Conservation (phyloP, 2,888 invertebrate species). For the Tryphoninae sp. region DNA sequence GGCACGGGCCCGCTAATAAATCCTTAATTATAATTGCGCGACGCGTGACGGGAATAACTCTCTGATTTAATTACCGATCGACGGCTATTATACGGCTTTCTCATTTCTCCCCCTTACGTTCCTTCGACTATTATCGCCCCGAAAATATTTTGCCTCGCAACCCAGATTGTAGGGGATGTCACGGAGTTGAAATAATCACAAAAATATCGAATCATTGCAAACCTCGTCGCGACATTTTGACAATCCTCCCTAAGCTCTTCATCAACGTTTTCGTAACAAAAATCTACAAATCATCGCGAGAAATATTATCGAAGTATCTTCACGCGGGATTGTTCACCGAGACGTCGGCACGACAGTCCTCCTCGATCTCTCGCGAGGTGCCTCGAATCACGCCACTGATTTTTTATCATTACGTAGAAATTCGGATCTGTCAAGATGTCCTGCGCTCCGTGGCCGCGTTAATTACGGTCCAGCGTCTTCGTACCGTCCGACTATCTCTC, state of each 20-base stretch:
- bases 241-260: not conserved
- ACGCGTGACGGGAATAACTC: constrained; percentile 81
- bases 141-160: constrained; percentile 39
- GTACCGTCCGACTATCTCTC: constrained; percentile 58
- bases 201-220: too few relatives aligned
- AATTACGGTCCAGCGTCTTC: constrained; percentile 76
- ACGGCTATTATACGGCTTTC: constrained; percentile 70
- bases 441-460: constrained; percentile 75
- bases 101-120: not conserved
- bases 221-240: not conserved
- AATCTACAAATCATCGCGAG: constrained; percentile 5
- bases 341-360: constrained; percentile 6
- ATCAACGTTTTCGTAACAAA: too few relatives aligned
- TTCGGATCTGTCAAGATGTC: constrained; percentile 81
- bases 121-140: constrained; percentile 57
- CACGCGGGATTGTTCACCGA: constrained; percentile 48
- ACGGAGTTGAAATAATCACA: not conserved
- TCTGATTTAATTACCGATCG: constrained; percentile 80
- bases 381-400: constrained; percentile 64
- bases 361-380: constrained; percentile 15
- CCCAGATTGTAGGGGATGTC: not conserved
- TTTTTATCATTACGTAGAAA: constrained; percentile 79
- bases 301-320: constrained; percentile 34
- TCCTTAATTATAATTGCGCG: constrained; percentile 81
- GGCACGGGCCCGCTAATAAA: constrained; percentile 78